Evolutionary conservation across 1,140 invertebrate species (phyloP).

Genomic region (Habropoda laboriosa): DNA sequence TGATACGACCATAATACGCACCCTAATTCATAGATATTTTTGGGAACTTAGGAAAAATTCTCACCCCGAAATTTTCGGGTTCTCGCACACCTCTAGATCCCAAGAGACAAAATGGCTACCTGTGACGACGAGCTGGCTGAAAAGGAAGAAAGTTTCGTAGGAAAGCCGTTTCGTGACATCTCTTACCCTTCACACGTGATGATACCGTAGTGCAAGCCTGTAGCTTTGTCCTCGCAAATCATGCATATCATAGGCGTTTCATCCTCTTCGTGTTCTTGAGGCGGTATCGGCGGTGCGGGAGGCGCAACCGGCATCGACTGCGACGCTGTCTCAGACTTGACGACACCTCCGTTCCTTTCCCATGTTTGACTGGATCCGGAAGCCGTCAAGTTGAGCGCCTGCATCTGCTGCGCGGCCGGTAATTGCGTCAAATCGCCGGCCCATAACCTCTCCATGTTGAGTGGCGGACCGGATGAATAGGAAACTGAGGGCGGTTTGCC

Average conservation of each 20-base stretch:
- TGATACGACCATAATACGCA: too few relatives aligned
- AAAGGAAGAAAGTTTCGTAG: too few relatives aligned
- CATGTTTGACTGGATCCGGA: constrained; percentile 79
- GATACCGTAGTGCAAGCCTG: constrained; percentile 98
- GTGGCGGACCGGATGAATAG: constrained; percentile 83
- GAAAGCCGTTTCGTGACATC: neutral
- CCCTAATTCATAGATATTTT: too few relatives aligned
- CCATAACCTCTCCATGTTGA: constrained; percentile 96
- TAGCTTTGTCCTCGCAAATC: constrained; percentile 98
- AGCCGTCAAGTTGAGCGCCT: constrained; percentile 90
- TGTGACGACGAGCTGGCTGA: too few relatives aligned
- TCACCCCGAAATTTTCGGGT: too few relatives aligned
- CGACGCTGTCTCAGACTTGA: constrained; percentile 75
- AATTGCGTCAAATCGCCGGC: constrained; percentile 92
- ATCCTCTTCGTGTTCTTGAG: constrained; percentile 89
- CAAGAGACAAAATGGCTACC: too few relatives aligned
- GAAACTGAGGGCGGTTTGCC: constrained; percentile 79
- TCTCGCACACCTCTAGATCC: too few relatives aligned
- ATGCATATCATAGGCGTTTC: constrained; percentile 98
- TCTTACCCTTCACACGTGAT: constrained; percentile 97
- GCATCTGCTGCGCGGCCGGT: constrained; percentile 90
- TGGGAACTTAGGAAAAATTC: too few relatives aligned
- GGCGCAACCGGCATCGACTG: constrained; percentile 81
- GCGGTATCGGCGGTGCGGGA: constrained; percentile 82
- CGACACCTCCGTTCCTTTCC: constrained; percentile 79